Conservation (phyloP, 2,888 invertebrate genomes). For the Epirrhoe alternata region DNA sequence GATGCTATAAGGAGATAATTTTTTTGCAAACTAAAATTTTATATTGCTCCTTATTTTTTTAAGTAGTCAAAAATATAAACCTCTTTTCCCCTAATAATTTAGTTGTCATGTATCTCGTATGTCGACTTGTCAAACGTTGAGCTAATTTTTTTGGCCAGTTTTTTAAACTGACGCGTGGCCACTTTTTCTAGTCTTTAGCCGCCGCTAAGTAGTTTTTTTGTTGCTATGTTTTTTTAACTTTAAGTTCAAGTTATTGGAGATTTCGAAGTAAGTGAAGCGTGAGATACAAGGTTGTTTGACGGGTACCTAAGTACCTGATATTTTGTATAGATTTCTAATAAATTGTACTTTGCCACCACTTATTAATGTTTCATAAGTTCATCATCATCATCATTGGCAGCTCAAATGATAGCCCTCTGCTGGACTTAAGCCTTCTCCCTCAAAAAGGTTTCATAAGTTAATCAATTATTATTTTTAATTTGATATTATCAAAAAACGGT, state of each 20-base stretch:
- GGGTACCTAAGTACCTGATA: conserved; percentile 47
- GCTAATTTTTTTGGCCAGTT: conserved; percentile 25
- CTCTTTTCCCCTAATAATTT: no score
- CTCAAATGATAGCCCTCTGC: no score
- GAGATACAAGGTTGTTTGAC: conserved; percentile 69
- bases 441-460: no score
- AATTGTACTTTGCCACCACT: neutral
- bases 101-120: neutral
- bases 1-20: neutral
- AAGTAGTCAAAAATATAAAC: neutral
- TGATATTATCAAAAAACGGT: no score
- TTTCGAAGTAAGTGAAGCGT: conserved; percentile 71
- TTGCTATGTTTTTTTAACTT: conserved; percentile 42
- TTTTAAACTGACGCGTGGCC: conserved; percentile 41
- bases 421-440: no score
- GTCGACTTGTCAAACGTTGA: conserved; percentile 16
- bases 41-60: neutral
- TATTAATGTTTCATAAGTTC: neutral
- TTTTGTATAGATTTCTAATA: conserved; percentile 39
- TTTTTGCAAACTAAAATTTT: neutral
- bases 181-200: conserved; percentile 42
- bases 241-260: conserved; percentile 54
- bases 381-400: neutral
- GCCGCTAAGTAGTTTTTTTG: conserved; percentile 47
- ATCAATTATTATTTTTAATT: no score